Evolutionary conservation across 2,888 invertebrate genomes (phyloP).

Genomic region (Brenthis hecate): DNA sequence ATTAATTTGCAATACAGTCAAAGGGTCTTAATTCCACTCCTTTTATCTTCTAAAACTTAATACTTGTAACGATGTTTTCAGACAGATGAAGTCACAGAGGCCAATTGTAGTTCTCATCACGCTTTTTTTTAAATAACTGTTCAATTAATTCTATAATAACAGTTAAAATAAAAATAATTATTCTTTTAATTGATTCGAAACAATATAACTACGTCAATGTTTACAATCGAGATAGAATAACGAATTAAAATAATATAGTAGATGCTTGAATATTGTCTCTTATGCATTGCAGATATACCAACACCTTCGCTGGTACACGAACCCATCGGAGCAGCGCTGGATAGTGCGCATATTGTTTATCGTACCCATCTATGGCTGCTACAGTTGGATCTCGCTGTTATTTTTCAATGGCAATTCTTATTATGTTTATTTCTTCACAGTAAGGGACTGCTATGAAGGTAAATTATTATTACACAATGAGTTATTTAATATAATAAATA

Average conservation of each 20-base stretch:
- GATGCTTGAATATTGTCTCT: background rate
- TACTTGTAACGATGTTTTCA: too few species aligned
- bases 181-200: background rate
- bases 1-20: too few species aligned
- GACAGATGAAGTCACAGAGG: too few species aligned
- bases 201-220: conserved; percentile 15
- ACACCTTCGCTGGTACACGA: conserved; percentile 98
- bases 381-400: conserved; percentile 98
- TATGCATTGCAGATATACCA: conserved; percentile 93
- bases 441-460: conserved; percentile 99
- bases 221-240: conserved; percentile 20
- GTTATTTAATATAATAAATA: too few species aligned
- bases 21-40: too few species aligned
- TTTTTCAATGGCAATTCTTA: conserved; percentile 99
- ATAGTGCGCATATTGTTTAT: conserved; percentile 99
- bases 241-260: conserved; percentile 1
- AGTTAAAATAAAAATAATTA: too few species aligned
- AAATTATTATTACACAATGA: conserved; percentile 37
- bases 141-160: too few species aligned
- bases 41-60: too few species aligned
- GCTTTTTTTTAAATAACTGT: too few species aligned
- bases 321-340: conserved; percentile 99
- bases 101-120: too few species aligned
- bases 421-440: conserved; percentile 99
- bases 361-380: conserved; percentile 98